A percentile compares a stretch with the other conserved stretches of the same genome.
Conservation (phyloP, 1,140 invertebrate genomes). For the Bombus pascuorum region DNA sequence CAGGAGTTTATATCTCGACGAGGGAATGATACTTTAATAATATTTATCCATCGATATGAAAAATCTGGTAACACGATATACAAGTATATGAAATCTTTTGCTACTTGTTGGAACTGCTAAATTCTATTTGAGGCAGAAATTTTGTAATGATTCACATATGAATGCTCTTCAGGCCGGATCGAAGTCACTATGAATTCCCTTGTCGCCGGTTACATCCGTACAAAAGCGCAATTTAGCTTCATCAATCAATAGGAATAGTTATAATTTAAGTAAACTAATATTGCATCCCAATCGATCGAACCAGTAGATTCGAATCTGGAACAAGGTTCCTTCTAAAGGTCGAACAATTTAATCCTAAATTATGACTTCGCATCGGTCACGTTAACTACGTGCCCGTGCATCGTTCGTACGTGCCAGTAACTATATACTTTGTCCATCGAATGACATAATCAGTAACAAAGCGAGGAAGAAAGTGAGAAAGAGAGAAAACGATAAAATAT, state of each 20-base stretch:
- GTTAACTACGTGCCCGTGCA: too few relatives aligned
- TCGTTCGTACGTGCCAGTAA: not conserved
- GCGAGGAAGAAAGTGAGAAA: not conserved
- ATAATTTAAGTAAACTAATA: constrained; percentile 34
- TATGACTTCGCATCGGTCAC: constrained; percentile 1
- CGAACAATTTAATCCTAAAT: constrained; percentile 25
- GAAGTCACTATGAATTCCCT: constrained; percentile 1
- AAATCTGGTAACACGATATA: too few relatives aligned
- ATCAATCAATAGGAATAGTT: constrained; percentile 9
- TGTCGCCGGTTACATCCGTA: too few relatives aligned
- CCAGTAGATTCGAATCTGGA: constrained; percentile 19
- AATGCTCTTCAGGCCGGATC: not conserved
- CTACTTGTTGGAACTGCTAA: not conserved
- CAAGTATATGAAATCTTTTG: not conserved
- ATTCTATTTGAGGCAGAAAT: not conserved
- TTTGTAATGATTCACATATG: not conserved
- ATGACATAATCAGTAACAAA: not conserved
- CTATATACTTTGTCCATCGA: not conserved
- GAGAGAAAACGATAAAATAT: not conserved
- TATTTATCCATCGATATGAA: too few relatives aligned
- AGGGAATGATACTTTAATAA: too few relatives aligned
- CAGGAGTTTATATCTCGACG: not conserved
- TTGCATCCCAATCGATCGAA: constrained; percentile 30
- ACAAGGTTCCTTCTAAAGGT: constrained; percentile 16
- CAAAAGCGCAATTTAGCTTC: not conserved